These are phyloP conservation scores for Sinotaia quadrata DNA, from an alignment of 2,888 invertebrate genomes.

Conservation along the genomic window DNA sequence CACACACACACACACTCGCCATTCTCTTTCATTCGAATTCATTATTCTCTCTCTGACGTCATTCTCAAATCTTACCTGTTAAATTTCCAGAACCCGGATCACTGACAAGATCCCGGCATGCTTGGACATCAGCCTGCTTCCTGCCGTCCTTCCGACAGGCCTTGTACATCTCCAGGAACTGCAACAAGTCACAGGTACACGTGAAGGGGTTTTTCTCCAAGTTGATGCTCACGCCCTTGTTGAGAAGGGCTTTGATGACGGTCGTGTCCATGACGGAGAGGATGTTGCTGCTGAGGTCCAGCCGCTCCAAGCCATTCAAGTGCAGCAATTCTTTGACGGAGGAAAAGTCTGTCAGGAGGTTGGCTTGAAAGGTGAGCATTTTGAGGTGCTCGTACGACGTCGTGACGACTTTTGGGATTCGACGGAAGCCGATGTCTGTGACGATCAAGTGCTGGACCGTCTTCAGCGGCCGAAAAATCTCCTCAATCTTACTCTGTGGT, in stretches of 20 bases:
- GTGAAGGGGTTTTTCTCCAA: conserved; percentile 21
- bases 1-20: too few relatives aligned
- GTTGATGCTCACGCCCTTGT: conserved; percentile 3
- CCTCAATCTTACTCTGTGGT: too few relatives aligned
- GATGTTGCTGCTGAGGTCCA: conserved; percentile 13
- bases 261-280: not conserved
- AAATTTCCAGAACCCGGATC: too few relatives aligned
- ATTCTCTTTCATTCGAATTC: too few relatives aligned
- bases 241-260: not conserved
- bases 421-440: not conserved
- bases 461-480: not conserved
- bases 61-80: too few relatives aligned
- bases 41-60: too few relatives aligned
- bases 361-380: not conserved
- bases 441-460: conserved; percentile 5
- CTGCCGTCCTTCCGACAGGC: too few relatives aligned
- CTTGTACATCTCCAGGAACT: conserved; percentile 15
- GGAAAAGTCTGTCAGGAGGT: not conserved
- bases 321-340: not conserved
- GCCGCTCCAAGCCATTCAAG: conserved; percentile 7
- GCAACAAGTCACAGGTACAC: conserved; percentile 18
- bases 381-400: conserved; percentile 1
- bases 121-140: too few relatives aligned
- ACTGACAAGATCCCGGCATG: too few relatives aligned
- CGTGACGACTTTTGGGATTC: conserved; percentile 6